Percentiles rank a stretch among this genome's conserved stretches.
Conservation (phyloP, 1,140 invertebrate species). For the Hyles vespertilio region DNA sequence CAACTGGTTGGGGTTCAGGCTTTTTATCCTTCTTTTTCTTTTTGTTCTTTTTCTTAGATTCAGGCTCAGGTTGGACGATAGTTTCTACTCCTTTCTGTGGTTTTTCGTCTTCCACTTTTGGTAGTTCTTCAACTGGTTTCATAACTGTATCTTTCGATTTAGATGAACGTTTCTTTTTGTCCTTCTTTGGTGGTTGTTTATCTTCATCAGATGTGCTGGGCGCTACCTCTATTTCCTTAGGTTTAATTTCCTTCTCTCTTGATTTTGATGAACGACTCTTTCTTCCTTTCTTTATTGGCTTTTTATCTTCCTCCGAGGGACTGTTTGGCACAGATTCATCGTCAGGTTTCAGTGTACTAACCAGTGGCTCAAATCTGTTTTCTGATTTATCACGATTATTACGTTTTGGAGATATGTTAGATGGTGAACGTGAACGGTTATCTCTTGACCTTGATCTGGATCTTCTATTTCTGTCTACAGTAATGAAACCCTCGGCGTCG, state of each 20-base stretch:
- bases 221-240: conserved; percentile 19
- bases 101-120: conserved; percentile 17
- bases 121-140: conserved; percentile 21
- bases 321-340: conserved; percentile 28
- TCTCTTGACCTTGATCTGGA: conserved; percentile 68
- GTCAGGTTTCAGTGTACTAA: conserved; percentile 38
- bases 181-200: conserved; percentile 41
- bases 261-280: conserved; percentile 48
- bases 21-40: conserved; percentile 63
- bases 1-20: conserved; percentile 10
- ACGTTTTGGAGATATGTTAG: conserved; percentile 24
- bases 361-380: conserved; percentile 58
- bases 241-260: conserved; percentile 48
- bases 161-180: conserved; percentile 51
- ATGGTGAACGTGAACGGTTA: conserved; percentile 34
- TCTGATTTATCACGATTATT: conserved; percentile 49
- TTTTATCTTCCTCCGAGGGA: conserved; percentile 37
- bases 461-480: conserved; percentile 60
- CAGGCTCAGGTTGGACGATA: conserved; percentile 14
- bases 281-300: conserved; percentile 29
- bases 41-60: conserved; percentile 50
- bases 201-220: conserved; percentile 42
- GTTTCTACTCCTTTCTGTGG: conserved; percentile 18
- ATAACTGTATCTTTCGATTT: conserved; percentile 43
- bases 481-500: conserved; percentile 68